Conservation (phyloP, 2,797 vertebrate genomes). For the Periparus ater region DNA sequence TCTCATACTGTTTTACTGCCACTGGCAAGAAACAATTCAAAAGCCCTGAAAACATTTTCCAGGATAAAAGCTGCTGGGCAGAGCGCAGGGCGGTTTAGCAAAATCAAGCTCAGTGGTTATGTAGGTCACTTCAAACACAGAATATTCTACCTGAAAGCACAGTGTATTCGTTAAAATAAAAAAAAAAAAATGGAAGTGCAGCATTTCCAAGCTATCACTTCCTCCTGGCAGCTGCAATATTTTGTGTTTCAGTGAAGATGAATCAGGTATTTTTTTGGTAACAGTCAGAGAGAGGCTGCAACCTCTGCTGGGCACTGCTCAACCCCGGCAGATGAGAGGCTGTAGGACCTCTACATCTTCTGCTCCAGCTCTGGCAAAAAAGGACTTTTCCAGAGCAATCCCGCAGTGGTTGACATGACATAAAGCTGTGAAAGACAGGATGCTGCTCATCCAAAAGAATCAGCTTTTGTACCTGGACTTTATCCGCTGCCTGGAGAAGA, state of each 20-base stretch:
- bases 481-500: slow-evolving; percentile 19
- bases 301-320: not conserved
- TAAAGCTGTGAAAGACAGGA: not conserved
- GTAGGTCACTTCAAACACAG: not conserved
- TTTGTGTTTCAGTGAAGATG: not conserved
- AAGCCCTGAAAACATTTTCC: not conserved
- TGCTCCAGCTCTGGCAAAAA: not conserved
- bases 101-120: not conserved
- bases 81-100: not conserved
- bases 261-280: not conserved
- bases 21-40: not conserved
- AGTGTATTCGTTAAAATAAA: fast-evolving
- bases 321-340: not conserved
- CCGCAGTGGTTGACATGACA: not conserved
- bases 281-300: not conserved
- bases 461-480: not conserved
- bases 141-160: not conserved
- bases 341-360: not conserved
- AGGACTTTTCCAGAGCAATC: not conserved
- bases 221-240: not conserved
- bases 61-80: not conserved
- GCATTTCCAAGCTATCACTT: not conserved
- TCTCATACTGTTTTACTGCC: not conserved
- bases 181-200: not conserved
- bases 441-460: not conserved